phyloP scores from a whole-genome alignment of 2,888 invertebrate species.

The Seira sanloemensis region DNA sequence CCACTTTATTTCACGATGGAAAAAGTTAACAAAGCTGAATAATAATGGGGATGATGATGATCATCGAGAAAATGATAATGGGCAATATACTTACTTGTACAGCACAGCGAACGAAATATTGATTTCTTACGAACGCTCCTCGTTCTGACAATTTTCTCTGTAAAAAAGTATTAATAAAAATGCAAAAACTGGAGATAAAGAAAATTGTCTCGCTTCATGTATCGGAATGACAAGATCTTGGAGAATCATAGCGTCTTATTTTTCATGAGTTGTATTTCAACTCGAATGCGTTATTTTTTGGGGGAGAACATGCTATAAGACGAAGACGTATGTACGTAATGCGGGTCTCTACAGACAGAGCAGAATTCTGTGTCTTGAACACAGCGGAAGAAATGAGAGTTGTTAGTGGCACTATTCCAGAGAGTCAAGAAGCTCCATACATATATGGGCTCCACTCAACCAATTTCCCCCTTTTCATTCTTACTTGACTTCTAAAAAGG shows the following conservation, averaged over 20 bases:
- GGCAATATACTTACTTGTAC: background rate
- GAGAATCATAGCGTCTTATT: background rate
- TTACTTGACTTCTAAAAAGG: too few relatives aligned
- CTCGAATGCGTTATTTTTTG: too few relatives aligned
- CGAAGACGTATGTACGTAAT: background rate
- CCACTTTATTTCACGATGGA: background rate
- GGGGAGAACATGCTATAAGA: too few relatives aligned
- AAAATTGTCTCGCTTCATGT: background rate
- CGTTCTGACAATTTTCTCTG: background rate
- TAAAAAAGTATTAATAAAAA: background rate
- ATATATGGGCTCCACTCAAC: background rate
- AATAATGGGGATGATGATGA: background rate
- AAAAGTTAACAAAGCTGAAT: background rate
- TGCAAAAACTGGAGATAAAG: background rate
- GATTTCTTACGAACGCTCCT: background rate
- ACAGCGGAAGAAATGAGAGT: conserved; percentile 43
- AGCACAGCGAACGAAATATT: background rate
- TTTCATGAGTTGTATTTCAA: too few relatives aligned
- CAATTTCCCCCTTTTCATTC: background rate
- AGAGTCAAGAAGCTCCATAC: background rate
- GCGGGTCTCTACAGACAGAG: conserved; percentile 29
- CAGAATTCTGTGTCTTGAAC: background rate
- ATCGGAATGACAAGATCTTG: background rate
- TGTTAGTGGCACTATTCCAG: conserved; percentile 50
- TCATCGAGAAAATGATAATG: background rate